Percentiles rank a stretch among this genome's conserved stretches.
Evolutionary conservation across 2,888 invertebrate species (phyloP).

Genomic region (Melipona beecheii): DNA sequence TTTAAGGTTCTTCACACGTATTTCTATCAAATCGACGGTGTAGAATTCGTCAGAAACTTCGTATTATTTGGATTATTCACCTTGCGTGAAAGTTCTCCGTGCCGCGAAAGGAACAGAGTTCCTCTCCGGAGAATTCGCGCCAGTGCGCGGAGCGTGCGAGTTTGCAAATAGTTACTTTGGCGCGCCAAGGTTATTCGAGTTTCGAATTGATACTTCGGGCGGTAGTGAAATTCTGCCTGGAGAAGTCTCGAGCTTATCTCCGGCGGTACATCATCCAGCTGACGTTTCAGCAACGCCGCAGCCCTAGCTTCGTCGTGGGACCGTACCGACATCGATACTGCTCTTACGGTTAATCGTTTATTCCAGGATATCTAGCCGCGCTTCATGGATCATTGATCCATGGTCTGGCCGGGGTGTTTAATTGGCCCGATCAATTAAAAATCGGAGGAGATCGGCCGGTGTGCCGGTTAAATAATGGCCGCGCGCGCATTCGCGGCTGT

Average conservation of each 20-base stretch:
- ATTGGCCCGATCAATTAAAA: constrained; percentile 20
- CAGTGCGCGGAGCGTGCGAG: background rate
- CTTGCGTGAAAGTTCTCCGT: background rate
- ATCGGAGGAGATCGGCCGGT: background rate
- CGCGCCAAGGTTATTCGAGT: background rate
- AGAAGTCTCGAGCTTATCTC: constrained; percentile 7
- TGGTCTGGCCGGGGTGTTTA: constrained; percentile 3
- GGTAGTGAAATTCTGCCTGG: background rate
- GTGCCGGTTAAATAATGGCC: constrained; percentile 17
- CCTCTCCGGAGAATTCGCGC: background rate
- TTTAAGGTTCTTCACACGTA: no score
- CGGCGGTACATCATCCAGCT: background rate
- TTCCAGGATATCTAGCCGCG: constrained; percentile 12
- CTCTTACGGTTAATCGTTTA: constrained; percentile 18
- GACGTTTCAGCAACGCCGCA: constrained; percentile 2
- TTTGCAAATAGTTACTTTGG: constrained; percentile 9
- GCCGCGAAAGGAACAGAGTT: background rate
- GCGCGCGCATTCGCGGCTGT: background rate
- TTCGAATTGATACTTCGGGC: background rate
- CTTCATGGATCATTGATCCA: constrained; percentile 20
- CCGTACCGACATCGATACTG: background rate
- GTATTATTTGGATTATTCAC: background rate
- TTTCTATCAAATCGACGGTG: no score
- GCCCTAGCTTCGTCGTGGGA: background rate
- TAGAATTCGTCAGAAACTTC: no score